Percentiles rank a stretch among this genome's conserved stretches.
Evolutionary conservation across 2,113 vertebrate genomes (phyloP).

Genomic region (Podarcis cretensis): DNA sequence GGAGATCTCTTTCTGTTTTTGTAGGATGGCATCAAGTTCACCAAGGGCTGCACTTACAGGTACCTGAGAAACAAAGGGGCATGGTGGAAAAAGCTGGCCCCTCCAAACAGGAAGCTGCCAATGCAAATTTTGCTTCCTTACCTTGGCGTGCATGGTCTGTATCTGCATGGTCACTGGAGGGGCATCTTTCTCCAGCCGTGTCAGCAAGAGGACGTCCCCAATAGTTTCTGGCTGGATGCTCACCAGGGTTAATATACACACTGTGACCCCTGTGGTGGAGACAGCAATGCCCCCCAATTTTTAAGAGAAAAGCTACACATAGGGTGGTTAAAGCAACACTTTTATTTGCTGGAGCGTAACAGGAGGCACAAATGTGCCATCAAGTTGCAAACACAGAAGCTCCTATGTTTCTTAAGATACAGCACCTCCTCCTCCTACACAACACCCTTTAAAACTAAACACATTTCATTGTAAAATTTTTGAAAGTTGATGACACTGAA

Average conservation of each 20-base stretch:
- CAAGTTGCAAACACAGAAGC: background rate
- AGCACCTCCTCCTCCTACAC: background rate
- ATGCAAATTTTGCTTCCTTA: constrained; percentile 31
- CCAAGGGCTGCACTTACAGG: constrained; percentile 74
- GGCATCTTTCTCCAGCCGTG: constrained; percentile 80
- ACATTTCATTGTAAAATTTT: too few relatives aligned
- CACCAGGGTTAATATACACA: constrained; percentile 84
- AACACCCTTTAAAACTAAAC: background rate
- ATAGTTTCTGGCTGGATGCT: constrained; percentile 71
- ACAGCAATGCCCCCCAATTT: background rate
- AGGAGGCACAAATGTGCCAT: background rate
- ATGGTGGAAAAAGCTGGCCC: rapidly evolving
- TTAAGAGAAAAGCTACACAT: background rate
- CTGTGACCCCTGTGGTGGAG: constrained; percentile 77
- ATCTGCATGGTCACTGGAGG: constrained; percentile 83
- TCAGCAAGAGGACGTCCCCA: constrained; percentile 82
- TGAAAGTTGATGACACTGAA: too few relatives aligned
- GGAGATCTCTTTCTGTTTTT: constrained; percentile 86
- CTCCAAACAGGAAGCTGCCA: rapidly evolving
- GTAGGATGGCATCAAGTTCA: constrained; percentile 85
- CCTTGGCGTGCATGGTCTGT: constrained; percentile 76
- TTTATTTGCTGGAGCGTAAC: background rate
- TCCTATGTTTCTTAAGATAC: background rate
- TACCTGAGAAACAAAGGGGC: constrained; percentile 64
- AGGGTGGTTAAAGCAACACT: background rate